These are phyloP conservation scores for Elephas maximus DNA, from an alignment of 2,113 vertebrate genomes.

Conservation along the genomic window DNA sequence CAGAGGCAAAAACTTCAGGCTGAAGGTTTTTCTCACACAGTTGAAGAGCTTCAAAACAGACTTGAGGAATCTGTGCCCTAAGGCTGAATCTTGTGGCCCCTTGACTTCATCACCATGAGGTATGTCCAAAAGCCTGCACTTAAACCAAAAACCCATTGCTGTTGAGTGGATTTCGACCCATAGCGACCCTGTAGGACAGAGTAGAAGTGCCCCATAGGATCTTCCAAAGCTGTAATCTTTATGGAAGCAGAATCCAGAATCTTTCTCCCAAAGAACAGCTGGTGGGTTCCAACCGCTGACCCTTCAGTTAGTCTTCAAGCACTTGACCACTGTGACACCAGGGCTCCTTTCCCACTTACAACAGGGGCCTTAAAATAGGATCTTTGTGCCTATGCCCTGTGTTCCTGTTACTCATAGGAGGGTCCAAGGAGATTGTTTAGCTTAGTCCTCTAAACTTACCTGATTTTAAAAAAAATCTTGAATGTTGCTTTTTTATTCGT, in stretches of 20 bases:
- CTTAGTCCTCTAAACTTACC: not conserved
- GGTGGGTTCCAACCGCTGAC: not conserved
- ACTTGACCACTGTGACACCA: not conserved
- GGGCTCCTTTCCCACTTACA: not conserved
- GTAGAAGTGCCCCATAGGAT: not conserved
- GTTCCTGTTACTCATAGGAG: not conserved
- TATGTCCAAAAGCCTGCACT: not conserved
- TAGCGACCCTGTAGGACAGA: not conserved
- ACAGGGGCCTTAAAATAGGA: not conserved
- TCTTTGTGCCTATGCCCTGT: fast-evolving
- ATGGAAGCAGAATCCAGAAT: not conserved
- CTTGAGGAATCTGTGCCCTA: not conserved
- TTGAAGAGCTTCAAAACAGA: not conserved
- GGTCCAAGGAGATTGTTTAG: not conserved
- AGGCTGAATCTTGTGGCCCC: not conserved
- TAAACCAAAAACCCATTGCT: not conserved
- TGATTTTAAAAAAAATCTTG: not conserved
- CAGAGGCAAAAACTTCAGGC: not conserved
- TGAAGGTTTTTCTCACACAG: not conserved
- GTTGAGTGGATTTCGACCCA: not conserved
- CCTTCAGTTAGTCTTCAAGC: not conserved
- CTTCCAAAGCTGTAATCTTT: not conserved
- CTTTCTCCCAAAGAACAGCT: not conserved
- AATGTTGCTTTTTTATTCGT: not conserved
- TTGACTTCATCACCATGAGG: not conserved